phyloP scores from a whole-genome alignment of 2,888 invertebrate genomes.

The Heliconius charithonia region DNA sequence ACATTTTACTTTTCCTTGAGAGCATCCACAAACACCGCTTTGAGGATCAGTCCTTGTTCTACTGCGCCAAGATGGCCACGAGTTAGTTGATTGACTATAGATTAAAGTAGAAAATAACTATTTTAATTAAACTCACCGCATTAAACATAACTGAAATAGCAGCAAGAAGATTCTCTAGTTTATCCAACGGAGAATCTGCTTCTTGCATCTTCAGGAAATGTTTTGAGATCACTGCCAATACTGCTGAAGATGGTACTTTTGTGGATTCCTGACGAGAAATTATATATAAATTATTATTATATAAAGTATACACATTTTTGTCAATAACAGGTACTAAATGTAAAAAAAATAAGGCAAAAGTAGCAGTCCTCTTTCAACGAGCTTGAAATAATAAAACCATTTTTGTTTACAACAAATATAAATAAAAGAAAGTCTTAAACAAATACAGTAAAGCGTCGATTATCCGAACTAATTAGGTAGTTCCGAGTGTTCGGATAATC shows the following conservation, averaged over 20 bases:
- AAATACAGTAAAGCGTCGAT: background rate
- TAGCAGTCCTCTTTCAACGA: too few species aligned
- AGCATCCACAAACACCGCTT: background rate
- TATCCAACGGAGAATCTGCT: conserved; percentile 96
- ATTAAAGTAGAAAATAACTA: background rate
- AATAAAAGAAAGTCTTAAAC: background rate
- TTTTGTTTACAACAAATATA: background rate
- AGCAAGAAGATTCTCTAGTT: conserved; percentile 94
- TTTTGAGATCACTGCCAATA: conserved; percentile 90
- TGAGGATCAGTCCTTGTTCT: too few species aligned
- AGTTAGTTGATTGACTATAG: too few species aligned
- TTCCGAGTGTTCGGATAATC: background rate
- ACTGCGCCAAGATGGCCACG: too few species aligned
- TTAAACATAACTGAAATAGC: conserved; percentile 95
- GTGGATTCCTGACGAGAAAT: conserved; percentile 84
- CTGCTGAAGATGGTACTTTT: conserved; percentile 89
- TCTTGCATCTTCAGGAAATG: conserved; percentile 93
- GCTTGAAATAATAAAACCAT: too few species aligned
- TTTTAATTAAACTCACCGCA: conserved; percentile 80
- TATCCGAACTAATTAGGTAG: background rate
- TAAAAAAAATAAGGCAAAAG: too few species aligned
- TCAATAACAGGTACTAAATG: too few species aligned
- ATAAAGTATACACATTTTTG: background rate
- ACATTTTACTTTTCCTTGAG: background rate
- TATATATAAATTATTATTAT: background rate